These are phyloP conservation scores for Felis catus DNA, from an alignment of 2,113 vertebrate species.

Conservation along the genomic window DNA sequence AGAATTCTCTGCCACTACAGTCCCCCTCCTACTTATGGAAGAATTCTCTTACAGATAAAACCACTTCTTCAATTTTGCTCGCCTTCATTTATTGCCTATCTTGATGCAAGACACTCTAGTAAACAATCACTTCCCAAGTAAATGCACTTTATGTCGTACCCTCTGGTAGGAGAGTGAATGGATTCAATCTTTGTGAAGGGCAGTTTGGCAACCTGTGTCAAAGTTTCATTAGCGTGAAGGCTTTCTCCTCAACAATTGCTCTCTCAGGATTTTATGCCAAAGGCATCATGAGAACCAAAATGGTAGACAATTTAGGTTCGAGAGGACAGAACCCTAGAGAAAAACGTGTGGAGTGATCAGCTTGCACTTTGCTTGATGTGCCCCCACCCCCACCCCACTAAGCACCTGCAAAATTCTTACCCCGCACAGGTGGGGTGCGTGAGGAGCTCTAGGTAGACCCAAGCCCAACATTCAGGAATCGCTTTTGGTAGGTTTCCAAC, in stretches of 20 bases:
- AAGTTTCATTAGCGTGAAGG: not conserved
- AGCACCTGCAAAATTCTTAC: not conserved
- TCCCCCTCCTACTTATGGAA: not conserved
- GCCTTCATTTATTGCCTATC: not conserved
- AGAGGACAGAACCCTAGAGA: not conserved
- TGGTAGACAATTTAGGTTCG: not conserved
- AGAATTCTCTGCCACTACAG: not conserved
- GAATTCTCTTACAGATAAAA: slow-evolving; percentile 20
- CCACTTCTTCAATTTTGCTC: slow-evolving; percentile 9
- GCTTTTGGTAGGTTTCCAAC: not conserved
- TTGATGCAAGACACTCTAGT: not conserved
- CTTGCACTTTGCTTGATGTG: rapidly evolving
- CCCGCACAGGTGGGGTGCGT: not conserved
- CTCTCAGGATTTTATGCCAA: not conserved
- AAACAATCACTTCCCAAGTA: slow-evolving; percentile 17
- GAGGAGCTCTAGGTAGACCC: not conserved
- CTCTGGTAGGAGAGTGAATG: not conserved
- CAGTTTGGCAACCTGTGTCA: not conserved
- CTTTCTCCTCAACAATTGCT: not conserved
- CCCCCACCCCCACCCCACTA: too few species aligned
- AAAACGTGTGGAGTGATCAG: not conserved
- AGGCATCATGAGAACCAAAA: not conserved
- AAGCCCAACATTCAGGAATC: too few species aligned
- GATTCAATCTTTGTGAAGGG: not conserved
- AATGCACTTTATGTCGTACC: not conserved